Percentiles rank a stretch among this genome's conserved stretches.
These are phyloP conservation scores for Pleuronectes platessa DNA, from an alignment of 2,113 vertebrate genomes.

Conservation along the genomic window DNA sequence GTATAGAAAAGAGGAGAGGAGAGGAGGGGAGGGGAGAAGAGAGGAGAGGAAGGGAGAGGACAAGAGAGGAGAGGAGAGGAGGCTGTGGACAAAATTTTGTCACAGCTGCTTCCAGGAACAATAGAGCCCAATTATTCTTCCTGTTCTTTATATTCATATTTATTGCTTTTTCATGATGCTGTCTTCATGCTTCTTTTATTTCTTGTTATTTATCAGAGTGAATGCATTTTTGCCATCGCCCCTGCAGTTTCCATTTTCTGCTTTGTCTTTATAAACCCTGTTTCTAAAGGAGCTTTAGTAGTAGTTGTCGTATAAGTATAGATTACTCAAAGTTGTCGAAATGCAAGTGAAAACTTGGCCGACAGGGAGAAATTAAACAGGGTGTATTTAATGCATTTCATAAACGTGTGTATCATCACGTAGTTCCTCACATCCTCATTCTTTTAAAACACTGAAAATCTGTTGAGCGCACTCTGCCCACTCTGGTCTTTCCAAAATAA, in stretches of 20 bases:
- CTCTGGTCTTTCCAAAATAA: constrained; percentile 20
- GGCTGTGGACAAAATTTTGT: not conserved
- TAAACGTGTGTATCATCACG: not conserved
- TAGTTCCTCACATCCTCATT: constrained; percentile 4
- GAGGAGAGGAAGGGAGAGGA: not conserved
- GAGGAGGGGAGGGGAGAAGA: not conserved
- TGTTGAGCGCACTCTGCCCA: constrained; percentile 8
- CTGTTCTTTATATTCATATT: no score
- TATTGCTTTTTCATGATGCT: no score
- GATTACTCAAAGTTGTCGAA: no score
- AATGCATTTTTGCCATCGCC: no score
- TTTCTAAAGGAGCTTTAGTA: no score
- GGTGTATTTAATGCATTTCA: not conserved
- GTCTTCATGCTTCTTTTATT: no score
- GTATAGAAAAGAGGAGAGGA: constrained; percentile 7
- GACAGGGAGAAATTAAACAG: no score
- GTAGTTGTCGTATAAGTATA: no score
- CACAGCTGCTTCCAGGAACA: constrained; percentile 8
- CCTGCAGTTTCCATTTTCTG: no score
- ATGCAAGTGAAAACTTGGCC: no score
- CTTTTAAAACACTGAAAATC: not conserved
- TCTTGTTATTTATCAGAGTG: no score
- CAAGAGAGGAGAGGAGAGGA: constrained; percentile 3
- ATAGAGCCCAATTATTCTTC: not conserved
- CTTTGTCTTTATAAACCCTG: no score